Evolutionary conservation across 2,888 invertebrate genomes (phyloP).

Genomic region (Phyllotreta striolata): DNA sequence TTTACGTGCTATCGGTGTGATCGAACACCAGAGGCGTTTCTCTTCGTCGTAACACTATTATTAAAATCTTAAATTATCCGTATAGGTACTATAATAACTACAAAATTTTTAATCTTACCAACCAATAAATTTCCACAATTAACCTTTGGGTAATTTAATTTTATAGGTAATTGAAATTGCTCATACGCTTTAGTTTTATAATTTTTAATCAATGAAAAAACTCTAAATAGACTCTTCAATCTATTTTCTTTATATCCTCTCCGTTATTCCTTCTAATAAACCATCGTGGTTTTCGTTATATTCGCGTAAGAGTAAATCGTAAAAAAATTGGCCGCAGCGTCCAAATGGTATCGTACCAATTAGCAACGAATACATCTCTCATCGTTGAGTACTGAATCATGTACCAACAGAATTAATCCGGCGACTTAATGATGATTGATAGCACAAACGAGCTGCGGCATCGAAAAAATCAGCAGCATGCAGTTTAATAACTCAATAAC

Average conservation of each 20-base stretch:
- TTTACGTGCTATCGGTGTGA: conserved; percentile 30
- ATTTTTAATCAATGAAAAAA: no score
- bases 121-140: no score
- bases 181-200: no score
- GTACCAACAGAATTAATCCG: conserved; percentile 25
- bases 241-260: no score
- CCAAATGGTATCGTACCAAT: conserved; percentile 21
- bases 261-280: no score
- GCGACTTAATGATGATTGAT: conserved; percentile 34
- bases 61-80: neutral
- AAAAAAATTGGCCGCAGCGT: conserved; percentile 2
- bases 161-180: no score
- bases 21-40: conserved; percentile 13
- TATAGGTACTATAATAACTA: neutral
- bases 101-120: neutral
- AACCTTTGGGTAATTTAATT: no score
- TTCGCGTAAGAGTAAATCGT: no score
- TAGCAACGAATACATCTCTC: conserved; percentile 18
- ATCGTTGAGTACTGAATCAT: conserved; percentile 25
- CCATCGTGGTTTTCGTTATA: no score
- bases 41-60: neutral
- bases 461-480: conserved; percentile 23
- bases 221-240: no score
- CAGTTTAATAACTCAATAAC: conserved; percentile 33
- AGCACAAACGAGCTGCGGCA: conserved; percentile 23